phyloP scores from a whole-genome alignment of 2,888 invertebrate species.

The Xanthorhoe spadicearia region DNA sequence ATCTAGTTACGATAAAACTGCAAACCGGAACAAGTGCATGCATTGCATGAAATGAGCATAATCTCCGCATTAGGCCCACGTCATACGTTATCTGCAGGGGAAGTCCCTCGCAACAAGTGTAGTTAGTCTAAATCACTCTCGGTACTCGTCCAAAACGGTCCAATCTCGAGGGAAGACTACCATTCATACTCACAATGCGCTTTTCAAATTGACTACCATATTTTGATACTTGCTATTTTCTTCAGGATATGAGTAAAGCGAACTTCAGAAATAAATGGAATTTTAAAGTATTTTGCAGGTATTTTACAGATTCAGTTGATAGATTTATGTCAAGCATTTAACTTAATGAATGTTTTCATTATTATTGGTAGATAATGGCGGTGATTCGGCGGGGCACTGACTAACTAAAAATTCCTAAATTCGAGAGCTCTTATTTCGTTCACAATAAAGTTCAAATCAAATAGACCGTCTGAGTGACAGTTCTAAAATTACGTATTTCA shows the following conservation, averaged over 20 bases:
- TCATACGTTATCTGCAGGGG: conserved; percentile 68
- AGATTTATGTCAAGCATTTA: no score
- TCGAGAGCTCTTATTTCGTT: no score
- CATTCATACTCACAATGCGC: conserved; percentile 59
- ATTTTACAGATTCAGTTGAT: no score
- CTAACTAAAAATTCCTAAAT: no score
- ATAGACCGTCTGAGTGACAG: no score
- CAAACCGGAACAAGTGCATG: conserved; percentile 56
- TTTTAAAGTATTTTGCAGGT: no score
- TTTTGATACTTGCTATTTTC: conserved; percentile 61
- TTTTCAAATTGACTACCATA: conserved; percentile 42
- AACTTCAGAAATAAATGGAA: no score
- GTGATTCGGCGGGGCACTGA: no score
- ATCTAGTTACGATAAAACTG: conserved; percentile 46
- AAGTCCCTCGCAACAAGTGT: conserved; percentile 71
- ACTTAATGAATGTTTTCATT: background rate
- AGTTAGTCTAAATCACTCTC: conserved; percentile 79
- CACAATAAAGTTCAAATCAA: no score
- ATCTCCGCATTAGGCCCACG: conserved; percentile 69
- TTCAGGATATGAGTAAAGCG: no score
- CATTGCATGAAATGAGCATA: conserved; percentile 61
- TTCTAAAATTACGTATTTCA: no score
- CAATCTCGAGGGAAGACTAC: conserved; percentile 70
- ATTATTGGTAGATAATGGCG: no score
- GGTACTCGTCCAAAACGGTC: conserved; percentile 66